Conservation (phyloP, 92 coral and sea anemone genomes). For the Virgularia gustaviana region DNA sequence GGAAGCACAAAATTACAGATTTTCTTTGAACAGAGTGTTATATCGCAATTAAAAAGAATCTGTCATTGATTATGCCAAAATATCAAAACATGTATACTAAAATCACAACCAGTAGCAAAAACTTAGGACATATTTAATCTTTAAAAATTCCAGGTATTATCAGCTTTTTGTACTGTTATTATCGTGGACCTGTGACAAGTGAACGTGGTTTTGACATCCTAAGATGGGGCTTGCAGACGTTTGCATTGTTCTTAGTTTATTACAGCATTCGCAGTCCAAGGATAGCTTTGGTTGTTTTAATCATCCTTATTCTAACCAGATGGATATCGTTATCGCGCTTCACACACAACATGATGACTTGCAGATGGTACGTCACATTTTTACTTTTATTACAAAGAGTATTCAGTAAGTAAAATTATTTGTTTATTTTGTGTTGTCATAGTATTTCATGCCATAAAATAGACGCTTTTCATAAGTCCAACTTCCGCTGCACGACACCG, state of each 20-base stretch:
- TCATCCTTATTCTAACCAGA: constrained; percentile 49
- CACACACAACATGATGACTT: constrained; percentile 39
- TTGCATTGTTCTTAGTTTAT: constrained; percentile 67
- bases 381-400: neutral
- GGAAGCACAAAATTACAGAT: too few species aligned
- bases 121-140: too few species aligned
- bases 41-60: too few species aligned
- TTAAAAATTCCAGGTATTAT: too few species aligned
- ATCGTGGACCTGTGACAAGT: constrained; percentile 85
- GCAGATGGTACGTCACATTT: constrained; percentile 71
- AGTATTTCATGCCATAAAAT: too few species aligned
- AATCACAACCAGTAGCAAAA: too few species aligned
- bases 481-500: too few species aligned
- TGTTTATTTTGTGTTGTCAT: too few species aligned
- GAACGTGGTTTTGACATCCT: constrained; percentile 86
- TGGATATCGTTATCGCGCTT: constrained; percentile 11
- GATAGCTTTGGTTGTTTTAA: constrained; percentile 67
- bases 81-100: too few species aligned
- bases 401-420: neutral
- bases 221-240: constrained; percentile 74
- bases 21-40: too few species aligned
- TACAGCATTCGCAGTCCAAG: constrained; percentile 75
- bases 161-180: constrained; percentile 86
- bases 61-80: too few species aligned
- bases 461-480: too few species aligned